phyloP scores from a whole-genome alignment of 2,113 vertebrate species.

The Ivindomyrus marchei region DNA sequence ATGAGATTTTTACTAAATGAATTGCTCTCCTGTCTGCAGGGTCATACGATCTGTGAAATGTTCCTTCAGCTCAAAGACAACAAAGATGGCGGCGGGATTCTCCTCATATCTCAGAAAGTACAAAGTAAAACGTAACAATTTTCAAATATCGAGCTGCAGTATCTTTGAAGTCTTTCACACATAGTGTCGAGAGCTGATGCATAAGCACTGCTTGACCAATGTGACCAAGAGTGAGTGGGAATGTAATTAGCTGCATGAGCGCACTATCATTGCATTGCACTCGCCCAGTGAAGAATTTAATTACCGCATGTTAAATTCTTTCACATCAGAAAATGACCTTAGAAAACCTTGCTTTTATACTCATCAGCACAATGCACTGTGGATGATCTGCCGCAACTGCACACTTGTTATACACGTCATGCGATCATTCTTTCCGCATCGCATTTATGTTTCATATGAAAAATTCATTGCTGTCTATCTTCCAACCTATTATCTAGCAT shows the following conservation, averaged over 20 bases:
- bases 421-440: not conserved
- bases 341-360: not conserved
- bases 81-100: not conserved
- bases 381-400: not conserved
- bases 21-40: conserved; percentile 7
- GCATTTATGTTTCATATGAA: not conserved
- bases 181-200: conserved; percentile 38
- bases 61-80: not conserved
- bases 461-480: not conserved
- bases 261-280: conserved; percentile 59
- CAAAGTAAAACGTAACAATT: not conserved
- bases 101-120: not conserved
- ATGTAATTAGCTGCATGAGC: conserved; percentile 66
- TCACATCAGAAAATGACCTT: conserved; percentile 18
- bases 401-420: not conserved
- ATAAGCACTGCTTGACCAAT: conserved; percentile 27
- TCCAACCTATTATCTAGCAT: not conserved
- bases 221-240: conserved; percentile 37
- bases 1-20: conserved; percentile 19
- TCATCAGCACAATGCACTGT: not conserved
- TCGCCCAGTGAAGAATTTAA: conserved; percentile 56
- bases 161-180: conserved; percentile 24
- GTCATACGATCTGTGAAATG: conserved; percentile 2
- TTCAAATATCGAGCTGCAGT: not conserved
- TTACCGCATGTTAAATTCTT: conserved; percentile 53